Base-by-base conservation (phyloP, 2,113 vertebrate species). In the Garra rufa region DNA sequence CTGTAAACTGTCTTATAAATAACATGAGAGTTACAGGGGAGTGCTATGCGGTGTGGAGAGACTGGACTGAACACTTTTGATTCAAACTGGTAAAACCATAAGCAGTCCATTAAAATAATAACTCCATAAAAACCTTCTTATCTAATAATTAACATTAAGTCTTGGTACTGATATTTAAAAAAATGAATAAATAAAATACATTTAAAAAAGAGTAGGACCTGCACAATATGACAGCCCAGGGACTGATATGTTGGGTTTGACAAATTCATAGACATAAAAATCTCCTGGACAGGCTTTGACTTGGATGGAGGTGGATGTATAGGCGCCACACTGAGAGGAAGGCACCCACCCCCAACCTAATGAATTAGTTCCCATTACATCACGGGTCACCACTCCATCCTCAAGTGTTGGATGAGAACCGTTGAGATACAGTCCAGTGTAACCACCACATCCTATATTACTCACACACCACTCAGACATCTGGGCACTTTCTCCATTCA, bases 391-490 rank as follows among this genome's bases (percentile, higher is more conserved):
- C 15, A 81, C 63, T 43, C 61, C 78, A 67, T 83, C 82, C 57
- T 52, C 52, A 30, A 41, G 6, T 65, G 30, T 41, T 38, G 82
- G 82, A 76, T 83, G 82, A 50, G 82, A 75, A 24, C 55, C 71
- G 0, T 2, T 74, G 8, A 83, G 82, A 34, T 1, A 15, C 15
- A 83, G 82, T 17, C 0, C 55, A 44, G 82, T 52, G 1, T 52
- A 1, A 19, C 82, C 82, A 52, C 82, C 82, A 65, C 71, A 83
- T 76, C 41, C 2, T 19, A 14, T 13, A 21, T 4, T 0, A 63
- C 17, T 63, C 15, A 65, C 24, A 83, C 81, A 83, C 81, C 81
- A 63, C 41, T 83, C 81, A 61, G 81, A 71, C 34, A 83, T 83
- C 52, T 76, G 70, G 43, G 82, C 82, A 75, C 73, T 61, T 75